Evolutionary conservation across 2,113 vertebrate genomes (phyloP).

Genomic region (Lycaon pictus): DNA sequence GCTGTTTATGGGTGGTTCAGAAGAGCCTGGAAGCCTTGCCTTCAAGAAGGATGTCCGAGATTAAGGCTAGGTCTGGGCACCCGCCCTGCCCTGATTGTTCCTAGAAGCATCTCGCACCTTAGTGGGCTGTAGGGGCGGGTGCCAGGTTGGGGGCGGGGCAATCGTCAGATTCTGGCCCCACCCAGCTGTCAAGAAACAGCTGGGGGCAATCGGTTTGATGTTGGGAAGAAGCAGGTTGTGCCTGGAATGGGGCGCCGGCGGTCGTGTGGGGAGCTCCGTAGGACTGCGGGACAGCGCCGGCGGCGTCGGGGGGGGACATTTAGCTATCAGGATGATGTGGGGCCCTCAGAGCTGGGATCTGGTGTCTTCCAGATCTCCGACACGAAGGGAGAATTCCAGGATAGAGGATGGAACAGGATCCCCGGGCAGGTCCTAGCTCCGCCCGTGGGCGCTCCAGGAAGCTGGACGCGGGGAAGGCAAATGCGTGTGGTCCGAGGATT

Average conservation of each 20-base stretch:
- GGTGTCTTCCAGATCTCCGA: constrained; percentile 5
- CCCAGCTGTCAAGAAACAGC: constrained; percentile 70
- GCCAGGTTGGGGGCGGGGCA: constrained; percentile 33
- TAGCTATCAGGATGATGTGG: background rate
- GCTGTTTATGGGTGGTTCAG: background rate
- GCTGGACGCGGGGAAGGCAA: background rate
- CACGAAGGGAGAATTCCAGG: background rate
- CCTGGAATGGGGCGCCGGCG: background rate
- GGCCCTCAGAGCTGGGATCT: background rate
- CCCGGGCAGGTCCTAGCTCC: constrained; percentile 24
- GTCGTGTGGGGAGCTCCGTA: background rate
- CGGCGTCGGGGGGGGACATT: background rate
- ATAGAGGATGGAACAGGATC: background rate
- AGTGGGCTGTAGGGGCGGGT: background rate
- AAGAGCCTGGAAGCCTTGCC: background rate
- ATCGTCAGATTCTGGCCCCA: constrained; percentile 39
- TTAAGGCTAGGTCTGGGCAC: background rate
- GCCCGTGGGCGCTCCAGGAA: background rate
- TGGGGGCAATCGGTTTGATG: background rate
- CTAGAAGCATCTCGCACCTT: background rate
- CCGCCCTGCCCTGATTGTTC: background rate
- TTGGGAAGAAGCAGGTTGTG: background rate
- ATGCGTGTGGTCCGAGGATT: background rate
- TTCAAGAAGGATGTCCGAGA: background rate
- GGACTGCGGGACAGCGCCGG: background rate